Evolutionary conservation across 2,113 vertebrate genomes (phyloP), one percentile per base, ranked within the genome.

Genomic region (Nothoprocta pentlandii): DNA sequence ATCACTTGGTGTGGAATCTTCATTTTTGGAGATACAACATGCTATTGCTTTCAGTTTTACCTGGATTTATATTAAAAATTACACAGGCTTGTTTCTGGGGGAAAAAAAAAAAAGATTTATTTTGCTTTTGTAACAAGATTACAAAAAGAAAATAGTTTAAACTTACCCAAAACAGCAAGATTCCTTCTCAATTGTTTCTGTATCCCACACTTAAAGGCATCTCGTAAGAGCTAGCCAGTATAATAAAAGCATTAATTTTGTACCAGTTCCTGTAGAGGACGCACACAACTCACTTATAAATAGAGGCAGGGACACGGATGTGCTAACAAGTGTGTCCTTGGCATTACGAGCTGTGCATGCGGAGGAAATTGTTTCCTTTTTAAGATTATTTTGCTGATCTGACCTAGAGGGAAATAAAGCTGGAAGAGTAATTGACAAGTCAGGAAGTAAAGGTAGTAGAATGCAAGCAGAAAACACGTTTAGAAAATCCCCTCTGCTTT

Each of bases 191-290:
- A 39, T 16, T 51, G 30, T 44, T 68, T n/a, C 39, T 34, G n/a
- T 66, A 6, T 49, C 9, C 3, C 36, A 41, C 9, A 4, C 23
- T 42, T 53, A 36, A 61, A 81, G 71, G 32, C 46, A 39, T 49
- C 59, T 70, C 16, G 0, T 21, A 17, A 7, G 56, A 54, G 20
- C 28, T 12, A 59, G 13, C 46, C 46, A 32, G 16, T 3, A 20
- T 8, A 47, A 32, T 49, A 61, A 77, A 76, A 68, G 30, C 70
- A 58, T 51, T 71, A 68, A 53, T 32, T 69, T 36, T 64, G 30
- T 25, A 23, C 28, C 67, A 54, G 4, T 32, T 74, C 90, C 93
- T 92, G 81, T 69, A 92, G 90, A 64, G 86, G 93, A 82, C 73
- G 71, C 93, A 89, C 90, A 79, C 39, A 94, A 59, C 90, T 79